Percentiles rank a stretch among this genome's conserved stretches.
phyloP scores from a whole-genome alignment of 1,140 invertebrate species.

The Caenorhabditis remanei region DNA sequence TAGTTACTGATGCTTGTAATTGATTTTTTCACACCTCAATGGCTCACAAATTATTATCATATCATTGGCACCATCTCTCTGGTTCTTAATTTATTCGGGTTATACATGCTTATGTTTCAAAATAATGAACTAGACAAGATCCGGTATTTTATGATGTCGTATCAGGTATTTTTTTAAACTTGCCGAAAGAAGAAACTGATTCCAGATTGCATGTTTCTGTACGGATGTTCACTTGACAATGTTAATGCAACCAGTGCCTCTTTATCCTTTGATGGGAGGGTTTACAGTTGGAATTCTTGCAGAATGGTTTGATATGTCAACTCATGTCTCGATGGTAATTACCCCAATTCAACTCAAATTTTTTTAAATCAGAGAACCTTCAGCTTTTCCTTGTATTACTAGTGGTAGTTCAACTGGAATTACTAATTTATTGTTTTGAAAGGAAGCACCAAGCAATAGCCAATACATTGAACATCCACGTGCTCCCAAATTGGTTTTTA shows the following conservation, averaged over 20 bases:
- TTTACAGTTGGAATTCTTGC: background rate
- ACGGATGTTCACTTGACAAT: background rate
- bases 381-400: background rate
- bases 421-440: background rate
- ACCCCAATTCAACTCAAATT: too few species aligned
- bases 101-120: background rate
- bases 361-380: too few species aligned
- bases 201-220: background rate
- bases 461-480: background rate
- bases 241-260: background rate
- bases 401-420: background rate
- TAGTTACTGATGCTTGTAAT: background rate
- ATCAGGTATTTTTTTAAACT: background rate
- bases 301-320: background rate
- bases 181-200: background rate
- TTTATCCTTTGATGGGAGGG: background rate
- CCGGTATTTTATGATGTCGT: background rate
- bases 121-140: background rate
- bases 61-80: background rate
- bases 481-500: background rate
- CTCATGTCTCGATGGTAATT: background rate
- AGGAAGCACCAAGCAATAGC: background rate
- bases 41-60: background rate
- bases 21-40: background rate
- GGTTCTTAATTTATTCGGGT: background rate